phyloP scores from a whole-genome alignment of 1,140 invertebrate genomes.

The Acromyrmex charruanus region DNA sequence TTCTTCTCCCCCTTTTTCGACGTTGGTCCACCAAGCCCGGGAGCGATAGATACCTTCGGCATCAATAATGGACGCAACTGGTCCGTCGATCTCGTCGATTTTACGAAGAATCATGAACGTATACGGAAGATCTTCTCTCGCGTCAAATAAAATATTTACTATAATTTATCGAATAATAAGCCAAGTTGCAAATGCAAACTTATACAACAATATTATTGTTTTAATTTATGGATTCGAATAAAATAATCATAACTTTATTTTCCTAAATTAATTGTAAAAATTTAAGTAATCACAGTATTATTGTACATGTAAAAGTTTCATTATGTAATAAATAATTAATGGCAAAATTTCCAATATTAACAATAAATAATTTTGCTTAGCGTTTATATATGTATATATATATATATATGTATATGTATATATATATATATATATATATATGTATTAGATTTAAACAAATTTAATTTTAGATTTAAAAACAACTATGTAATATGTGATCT shows the following conservation, averaged over 20 bases:
- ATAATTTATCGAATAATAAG: neutral
- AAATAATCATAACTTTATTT: neutral
- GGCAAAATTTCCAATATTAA: neutral
- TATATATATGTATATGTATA: neutral
- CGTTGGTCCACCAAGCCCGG: constrained; percentile 78
- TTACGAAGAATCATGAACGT: constrained; percentile 17
- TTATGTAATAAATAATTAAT: neutral
- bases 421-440: neutral
- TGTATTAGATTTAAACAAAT: neutral
- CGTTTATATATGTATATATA: neutral
- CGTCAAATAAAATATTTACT: neutral
- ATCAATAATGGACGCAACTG: constrained; percentile 73
- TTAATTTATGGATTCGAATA: neutral
- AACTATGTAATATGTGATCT: neutral
- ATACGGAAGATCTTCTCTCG: neutral
- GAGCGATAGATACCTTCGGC: constrained; percentile 81
- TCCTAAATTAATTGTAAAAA: neutral
- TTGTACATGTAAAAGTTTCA: neutral
- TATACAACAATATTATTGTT: neutral
- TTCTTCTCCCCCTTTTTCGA: constrained; percentile 68
- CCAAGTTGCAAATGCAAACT: neutral
- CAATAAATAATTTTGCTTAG: neutral
- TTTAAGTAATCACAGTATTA: neutral
- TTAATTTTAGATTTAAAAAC: neutral
- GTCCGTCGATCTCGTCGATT: constrained; percentile 46